Evolutionary conservation across 2,113 vertebrate genomes (phyloP).

Genomic region (human): DNA sequence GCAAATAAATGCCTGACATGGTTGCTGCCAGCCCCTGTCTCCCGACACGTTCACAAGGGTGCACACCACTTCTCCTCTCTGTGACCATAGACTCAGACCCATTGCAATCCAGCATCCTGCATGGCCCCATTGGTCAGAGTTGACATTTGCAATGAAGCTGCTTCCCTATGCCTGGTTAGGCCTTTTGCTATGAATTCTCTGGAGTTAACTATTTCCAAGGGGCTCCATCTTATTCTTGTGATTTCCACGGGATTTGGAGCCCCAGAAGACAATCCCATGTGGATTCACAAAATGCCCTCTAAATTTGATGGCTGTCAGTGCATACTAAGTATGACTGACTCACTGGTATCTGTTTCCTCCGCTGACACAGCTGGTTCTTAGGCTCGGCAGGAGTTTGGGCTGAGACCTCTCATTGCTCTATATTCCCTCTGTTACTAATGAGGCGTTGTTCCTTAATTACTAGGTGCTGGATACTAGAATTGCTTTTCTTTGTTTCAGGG

Average conservation of each 20-base stretch:
- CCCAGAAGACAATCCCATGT: background rate
- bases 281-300: background rate
- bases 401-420: constrained; percentile 51
- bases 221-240: background rate
- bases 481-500: constrained; percentile 67
- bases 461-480: constrained; percentile 47
- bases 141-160: background rate
- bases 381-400: constrained; percentile 15
- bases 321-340: constrained; percentile 49
- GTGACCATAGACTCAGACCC: background rate
- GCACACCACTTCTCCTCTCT: background rate
- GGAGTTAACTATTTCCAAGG: background rate
- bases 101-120: fast-evolving
- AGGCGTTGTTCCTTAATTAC: constrained; percentile 74
- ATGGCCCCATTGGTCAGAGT: background rate
- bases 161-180: background rate
- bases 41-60: background rate
- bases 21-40: fast-evolving
- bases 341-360: constrained; percentile 65
- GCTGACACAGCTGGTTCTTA: constrained; percentile 72
- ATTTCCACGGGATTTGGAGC: background rate
- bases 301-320: background rate
- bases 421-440: constrained; percentile 64
- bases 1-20: background rate
- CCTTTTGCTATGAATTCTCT: background rate